Conservation (phyloP, 2,113 vertebrate genomes). For the Eleginops maclovinus region DNA sequence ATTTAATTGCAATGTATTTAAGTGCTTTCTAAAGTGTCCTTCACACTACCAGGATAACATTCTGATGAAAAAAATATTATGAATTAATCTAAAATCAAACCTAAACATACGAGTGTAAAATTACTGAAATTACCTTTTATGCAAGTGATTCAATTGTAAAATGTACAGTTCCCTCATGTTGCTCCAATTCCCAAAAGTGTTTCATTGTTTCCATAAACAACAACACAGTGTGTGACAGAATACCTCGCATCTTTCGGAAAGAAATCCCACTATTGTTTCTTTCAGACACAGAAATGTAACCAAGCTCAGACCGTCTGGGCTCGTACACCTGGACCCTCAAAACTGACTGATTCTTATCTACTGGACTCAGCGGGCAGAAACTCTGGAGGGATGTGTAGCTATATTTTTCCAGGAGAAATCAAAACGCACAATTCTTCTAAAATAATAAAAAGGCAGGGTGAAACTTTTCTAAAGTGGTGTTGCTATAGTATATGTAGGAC, state of each 20-base stretch:
- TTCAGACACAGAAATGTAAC: no score
- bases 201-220: no score
- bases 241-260: no score
- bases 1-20: neutral
- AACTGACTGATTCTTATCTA: constrained; percentile 39
- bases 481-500: neutral
- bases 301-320: neutral
- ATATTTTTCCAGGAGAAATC: neutral
- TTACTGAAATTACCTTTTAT: neutral
- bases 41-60: neutral
- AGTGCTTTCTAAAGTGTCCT: neutral
- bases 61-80: neutral
- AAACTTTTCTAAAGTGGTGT: neutral
- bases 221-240: no score
- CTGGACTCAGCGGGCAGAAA: constrained; percentile 2
- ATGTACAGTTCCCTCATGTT: neutral
- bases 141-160: neutral
- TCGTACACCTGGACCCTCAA: constrained; percentile 34
- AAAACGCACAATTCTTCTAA: neutral
- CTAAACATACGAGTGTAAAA: neutral
- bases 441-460: no score
- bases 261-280: no score
- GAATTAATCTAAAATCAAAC: neutral
- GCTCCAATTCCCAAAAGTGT: no score
- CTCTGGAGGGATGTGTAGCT: neutral